These are phyloP conservation scores for Diarsia dahlii DNA, from an alignment of 2,888 invertebrate species.

Conservation along the genomic window DNA sequence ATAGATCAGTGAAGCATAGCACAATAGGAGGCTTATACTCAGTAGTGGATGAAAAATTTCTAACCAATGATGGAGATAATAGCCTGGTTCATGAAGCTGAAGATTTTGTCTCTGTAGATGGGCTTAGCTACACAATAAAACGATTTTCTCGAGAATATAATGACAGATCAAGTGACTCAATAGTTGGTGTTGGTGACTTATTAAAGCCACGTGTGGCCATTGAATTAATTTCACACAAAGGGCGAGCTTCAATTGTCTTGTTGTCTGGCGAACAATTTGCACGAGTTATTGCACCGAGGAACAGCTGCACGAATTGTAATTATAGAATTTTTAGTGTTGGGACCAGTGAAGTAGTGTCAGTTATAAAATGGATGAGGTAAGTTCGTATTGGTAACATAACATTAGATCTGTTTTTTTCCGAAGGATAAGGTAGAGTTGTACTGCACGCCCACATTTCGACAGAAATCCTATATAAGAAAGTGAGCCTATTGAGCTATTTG, in stretches of 20 bases:
- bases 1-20: background rate
- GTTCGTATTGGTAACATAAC: background rate
- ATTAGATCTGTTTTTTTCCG: too few relatives aligned
- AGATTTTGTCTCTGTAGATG: background rate
- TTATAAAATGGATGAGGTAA: background rate
- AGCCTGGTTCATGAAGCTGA: background rate
- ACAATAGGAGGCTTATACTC: background rate
- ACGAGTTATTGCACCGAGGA: slow-evolving; percentile 25
- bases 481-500: too few relatives aligned
- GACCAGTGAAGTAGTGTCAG: background rate
- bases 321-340: background rate
- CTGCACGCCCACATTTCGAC: too few relatives aligned
- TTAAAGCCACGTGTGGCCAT: slow-evolving; percentile 13
- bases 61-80: background rate
- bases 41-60: background rate
- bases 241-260: slow-evolving; percentile 34
- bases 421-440: too few relatives aligned
- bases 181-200: background rate
- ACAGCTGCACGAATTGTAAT: background rate
- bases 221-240: slow-evolving; percentile 40
- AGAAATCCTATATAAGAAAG: too few relatives aligned
- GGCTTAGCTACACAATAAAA: background rate
- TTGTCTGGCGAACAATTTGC: slow-evolving; percentile 37
- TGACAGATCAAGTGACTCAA: slow-evolving; percentile 2
- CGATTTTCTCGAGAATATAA: background rate